Evolutionary conservation across 2,113 vertebrate genomes (phyloP), one percentile per base, ranked within the genome.

Genomic region (Lampris megalopsis): DNA sequence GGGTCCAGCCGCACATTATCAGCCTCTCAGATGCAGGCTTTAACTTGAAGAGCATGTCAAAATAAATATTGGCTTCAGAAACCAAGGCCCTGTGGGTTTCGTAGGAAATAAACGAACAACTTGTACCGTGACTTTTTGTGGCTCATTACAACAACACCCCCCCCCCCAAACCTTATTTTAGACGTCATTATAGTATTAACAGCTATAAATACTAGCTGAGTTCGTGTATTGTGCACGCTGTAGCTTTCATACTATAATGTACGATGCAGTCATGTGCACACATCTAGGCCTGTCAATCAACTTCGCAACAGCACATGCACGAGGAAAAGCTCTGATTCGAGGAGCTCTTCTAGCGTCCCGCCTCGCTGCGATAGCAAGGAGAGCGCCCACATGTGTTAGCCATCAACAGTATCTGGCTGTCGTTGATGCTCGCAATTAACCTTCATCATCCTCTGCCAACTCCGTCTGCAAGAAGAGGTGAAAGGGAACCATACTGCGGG

Each of bases 341-440:
- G 37, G 43, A 45, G 43, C 43, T 57, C n/a, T 5, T 7, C 54
- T 57, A 9, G 6, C 8, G 35, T 11, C 35, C 1, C 7, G 38
- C 59, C 40, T 8, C 43, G 59, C 38, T 7, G 62, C 48, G 11
- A 36, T 45, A 45, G 43, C 7, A 7, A 4, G 7, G 43, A 45
- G 43, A 13, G 53, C 63, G 43, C 47, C 36, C 73, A 24, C 75
- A 86, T 71, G 41, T 83, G 81, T 79, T 75, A 71, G 45, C 79
- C 42, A 72, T 86, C 47, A 77, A 52, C 49, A 48, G 69, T 66
- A 79, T 63, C 72, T 67, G 67, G 82, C 81, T 80, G 71, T 24
- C 69, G 35, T 74, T 74, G 68, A 68, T 56, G 68, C 59, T 35
- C 61, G 48, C 52, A 74, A 52, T 63, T 64, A 64, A 8, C 54